Conservation (phyloP, 1,140 invertebrate genomes). For the Hypsibius dujardini region DNA sequence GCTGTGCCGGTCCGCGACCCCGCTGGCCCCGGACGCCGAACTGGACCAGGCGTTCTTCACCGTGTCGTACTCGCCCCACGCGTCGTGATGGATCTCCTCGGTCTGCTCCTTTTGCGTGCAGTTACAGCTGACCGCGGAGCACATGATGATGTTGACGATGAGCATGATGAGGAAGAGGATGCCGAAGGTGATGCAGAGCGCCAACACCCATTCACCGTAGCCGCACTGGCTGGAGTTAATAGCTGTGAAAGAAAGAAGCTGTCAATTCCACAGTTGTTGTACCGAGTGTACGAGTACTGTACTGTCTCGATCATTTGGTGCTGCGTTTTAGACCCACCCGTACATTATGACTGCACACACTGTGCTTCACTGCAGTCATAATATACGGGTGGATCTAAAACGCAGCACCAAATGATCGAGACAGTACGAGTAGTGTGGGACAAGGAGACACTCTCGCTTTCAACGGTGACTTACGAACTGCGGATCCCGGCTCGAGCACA, state of each 20-base stretch:
- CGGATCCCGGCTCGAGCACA: not conserved
- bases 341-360: too few relatives aligned
- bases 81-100: conserved; percentile 1
- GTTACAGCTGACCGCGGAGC: conserved; percentile 38
- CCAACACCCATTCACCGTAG: conserved; percentile 50
- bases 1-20: not conserved
- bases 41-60: conserved; percentile 12
- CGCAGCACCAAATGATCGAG: too few relatives aligned
- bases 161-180: conserved; percentile 81
- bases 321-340: not conserved
- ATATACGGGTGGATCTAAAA: too few relatives aligned
- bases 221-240: conserved; percentile 11
- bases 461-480: not conserved
- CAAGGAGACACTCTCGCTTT: not conserved
- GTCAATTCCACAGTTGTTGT: not conserved
- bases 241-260: not conserved
- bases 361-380: too few relatives aligned
- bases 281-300: not conserved
- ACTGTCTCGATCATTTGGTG: not conserved
- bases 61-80: conserved; percentile 15
- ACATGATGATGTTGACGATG: conserved; percentile 82
- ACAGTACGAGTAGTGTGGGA: too few relatives aligned
- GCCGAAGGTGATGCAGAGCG: conserved; percentile 69
- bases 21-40: not conserved
- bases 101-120: not conserved